Evolutionary conservation across 1,140 invertebrate species (phyloP).

Genomic region (Ceratina australensis): DNA sequence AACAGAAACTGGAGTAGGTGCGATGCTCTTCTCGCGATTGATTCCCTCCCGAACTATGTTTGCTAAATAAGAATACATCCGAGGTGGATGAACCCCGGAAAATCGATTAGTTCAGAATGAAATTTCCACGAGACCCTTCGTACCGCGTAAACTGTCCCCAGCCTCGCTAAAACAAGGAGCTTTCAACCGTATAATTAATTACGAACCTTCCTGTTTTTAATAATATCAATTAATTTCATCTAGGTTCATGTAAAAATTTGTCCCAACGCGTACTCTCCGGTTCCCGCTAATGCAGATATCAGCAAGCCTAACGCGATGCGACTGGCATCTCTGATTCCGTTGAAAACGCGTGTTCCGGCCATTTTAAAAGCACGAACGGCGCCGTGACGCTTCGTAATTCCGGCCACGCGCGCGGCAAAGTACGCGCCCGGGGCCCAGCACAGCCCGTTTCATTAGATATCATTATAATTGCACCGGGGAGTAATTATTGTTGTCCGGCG

Average conservation of each 20-base stretch:
- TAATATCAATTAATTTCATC: too few species aligned
- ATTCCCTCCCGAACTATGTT: conserved; percentile 13
- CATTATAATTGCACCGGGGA: conserved; percentile 68
- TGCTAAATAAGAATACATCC: conserved; percentile 21
- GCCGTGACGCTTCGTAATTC: neutral
- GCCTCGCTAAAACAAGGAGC: too few species aligned
- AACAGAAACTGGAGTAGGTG: conserved; percentile 19
- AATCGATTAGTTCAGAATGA: neutral
- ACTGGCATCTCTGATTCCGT: neutral
- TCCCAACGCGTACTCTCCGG: too few species aligned
- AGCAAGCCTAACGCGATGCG: neutral
- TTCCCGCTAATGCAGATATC: neutral
- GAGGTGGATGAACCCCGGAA: neutral
- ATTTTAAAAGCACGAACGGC: conserved; percentile 1
- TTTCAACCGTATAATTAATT: too few species aligned
- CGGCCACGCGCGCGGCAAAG: conserved; percentile 37
- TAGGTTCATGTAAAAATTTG: too few species aligned
- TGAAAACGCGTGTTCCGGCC: neutral
- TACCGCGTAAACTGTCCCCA: neutral
- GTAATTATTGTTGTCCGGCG: conserved; percentile 68
- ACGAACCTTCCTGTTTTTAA: too few species aligned
- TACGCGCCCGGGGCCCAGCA: conserved; percentile 44
- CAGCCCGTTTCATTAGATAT: conserved; percentile 67
- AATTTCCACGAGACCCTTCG: neutral
- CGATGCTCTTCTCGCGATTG: conserved; percentile 32